These are phyloP conservation scores for Hyles euphorbiae DNA, from an alignment of 1,140 invertebrate genomes.

Conservation along the genomic window DNA sequence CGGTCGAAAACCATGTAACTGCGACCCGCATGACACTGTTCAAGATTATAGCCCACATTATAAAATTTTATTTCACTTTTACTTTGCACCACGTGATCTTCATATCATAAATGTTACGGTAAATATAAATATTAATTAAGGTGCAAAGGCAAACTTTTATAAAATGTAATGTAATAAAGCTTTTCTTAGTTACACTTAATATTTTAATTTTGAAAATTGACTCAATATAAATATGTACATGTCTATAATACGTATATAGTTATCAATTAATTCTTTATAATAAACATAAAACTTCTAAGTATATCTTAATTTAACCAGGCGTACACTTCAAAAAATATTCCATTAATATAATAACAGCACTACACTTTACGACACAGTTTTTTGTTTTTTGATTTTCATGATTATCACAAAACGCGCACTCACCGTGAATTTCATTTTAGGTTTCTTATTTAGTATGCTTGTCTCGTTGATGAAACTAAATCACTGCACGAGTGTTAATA, in stretches of 20 bases:
- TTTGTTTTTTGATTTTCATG: conserved; percentile 9
- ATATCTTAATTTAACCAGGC: too few relatives aligned
- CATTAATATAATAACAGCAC: conserved; percentile 6
- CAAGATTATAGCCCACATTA: conserved; percentile 58
- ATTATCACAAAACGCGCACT: conserved; percentile 45
- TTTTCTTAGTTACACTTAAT: too few relatives aligned
- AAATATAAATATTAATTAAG: too few relatives aligned
- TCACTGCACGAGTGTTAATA: conserved; percentile 45
- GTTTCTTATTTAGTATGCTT: conserved; percentile 51
- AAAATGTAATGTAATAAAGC: too few relatives aligned
- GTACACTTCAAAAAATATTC: too few relatives aligned
- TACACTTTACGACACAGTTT: conserved; percentile 22
- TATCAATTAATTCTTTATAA: too few relatives aligned
- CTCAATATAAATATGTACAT: too few relatives aligned
- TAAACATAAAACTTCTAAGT: too few relatives aligned
- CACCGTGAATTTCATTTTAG: conserved; percentile 72
- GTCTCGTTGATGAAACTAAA: conserved; percentile 57
- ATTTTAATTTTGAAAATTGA: too few relatives aligned
- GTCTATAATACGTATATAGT: too few relatives aligned
- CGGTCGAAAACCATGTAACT: conserved; percentile 23
- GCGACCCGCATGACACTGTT: conserved; percentile 56
- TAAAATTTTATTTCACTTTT: conserved; percentile 69
- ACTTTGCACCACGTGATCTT: conserved; percentile 54
- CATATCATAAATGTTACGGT: conserved; percentile 20
- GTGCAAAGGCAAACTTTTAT: too few relatives aligned